Percentiles rank a stretch among this genome's conserved stretches.
phyloP scores from a whole-genome alignment of 53 echinoderm and acorn worm species.

The Zoroaster sp. region DNA sequence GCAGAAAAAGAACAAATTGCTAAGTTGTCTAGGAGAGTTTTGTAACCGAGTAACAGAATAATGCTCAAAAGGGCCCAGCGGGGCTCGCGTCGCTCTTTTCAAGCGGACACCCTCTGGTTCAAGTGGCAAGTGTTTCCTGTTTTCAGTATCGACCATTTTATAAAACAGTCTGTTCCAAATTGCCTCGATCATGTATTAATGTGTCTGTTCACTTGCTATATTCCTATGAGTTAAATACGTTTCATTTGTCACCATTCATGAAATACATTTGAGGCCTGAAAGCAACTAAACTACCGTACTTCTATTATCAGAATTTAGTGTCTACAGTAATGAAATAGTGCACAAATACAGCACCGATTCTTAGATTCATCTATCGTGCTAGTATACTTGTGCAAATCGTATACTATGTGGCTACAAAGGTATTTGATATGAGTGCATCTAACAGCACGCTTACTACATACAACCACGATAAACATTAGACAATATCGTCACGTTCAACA shows the following conservation, averaged over 20 bases:
- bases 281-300: too few species aligned
- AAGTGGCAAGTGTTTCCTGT: constrained; percentile 31
- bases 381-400: too few species aligned
- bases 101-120: constrained; percentile 12
- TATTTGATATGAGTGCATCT: too few species aligned
- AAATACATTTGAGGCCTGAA: too few species aligned
- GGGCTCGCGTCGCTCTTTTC: neutral
- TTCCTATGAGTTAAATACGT: neutral
- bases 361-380: too few species aligned
- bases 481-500: too few species aligned
- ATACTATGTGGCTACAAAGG: too few species aligned
- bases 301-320: too few species aligned
- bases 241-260: neutral
- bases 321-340: too few species aligned
- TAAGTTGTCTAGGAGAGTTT: constrained; percentile 51
- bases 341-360: too few species aligned
- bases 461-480: too few species aligned
- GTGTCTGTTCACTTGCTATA: neutral
- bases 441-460: too few species aligned
- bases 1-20: constrained; percentile 46
- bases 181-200: neutral
- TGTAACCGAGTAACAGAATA: constrained; percentile 27
- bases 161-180: neutral
- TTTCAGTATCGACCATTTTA: constrained; percentile 2
- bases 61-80: constrained; percentile 23